These are phyloP conservation scores for Allolobophora icterica DNA, from an alignment of 2,888 invertebrate genomes.

Conservation along the genomic window DNA sequence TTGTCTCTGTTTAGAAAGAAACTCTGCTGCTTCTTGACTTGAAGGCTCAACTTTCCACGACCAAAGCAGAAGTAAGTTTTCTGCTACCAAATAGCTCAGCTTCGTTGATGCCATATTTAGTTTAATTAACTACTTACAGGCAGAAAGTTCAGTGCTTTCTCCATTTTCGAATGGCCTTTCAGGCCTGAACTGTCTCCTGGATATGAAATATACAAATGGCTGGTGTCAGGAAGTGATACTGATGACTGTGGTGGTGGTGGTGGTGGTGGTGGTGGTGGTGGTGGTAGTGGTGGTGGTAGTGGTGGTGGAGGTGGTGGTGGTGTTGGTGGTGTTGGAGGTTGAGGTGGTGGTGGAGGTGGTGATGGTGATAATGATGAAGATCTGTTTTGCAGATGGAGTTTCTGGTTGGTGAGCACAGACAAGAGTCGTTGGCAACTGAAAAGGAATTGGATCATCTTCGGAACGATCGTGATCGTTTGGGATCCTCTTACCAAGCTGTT, in stretches of 20 bases:
- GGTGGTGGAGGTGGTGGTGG: conserved; percentile 18
- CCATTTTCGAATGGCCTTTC: no score
- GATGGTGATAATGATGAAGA: neutral
- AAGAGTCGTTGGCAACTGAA: neutral
- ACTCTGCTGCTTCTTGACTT: neutral
- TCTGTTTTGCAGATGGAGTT: neutral
- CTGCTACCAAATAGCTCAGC: no score
- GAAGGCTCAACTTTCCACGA: neutral
- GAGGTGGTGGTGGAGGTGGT: neutral
- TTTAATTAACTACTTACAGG: no score
- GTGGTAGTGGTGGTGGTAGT: conserved; percentile 22
- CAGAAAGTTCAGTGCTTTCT: no score
- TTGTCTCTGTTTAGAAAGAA: neutral
- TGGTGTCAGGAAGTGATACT: neutral
- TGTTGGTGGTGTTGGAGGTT: neutral
- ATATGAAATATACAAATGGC: no score
- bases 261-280: conserved; percentile 19
- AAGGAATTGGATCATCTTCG: neutral
- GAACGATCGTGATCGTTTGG: neutral
- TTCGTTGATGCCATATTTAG: no score
- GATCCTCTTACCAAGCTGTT: neutral
- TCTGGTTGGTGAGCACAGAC: neutral
- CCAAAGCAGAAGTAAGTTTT: neutral
- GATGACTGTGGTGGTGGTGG: neutral
- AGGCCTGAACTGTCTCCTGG: no score